Evolutionary conservation across 2,888 invertebrate species (phyloP), one percentile per base, ranked within the genome.

Genomic region (Spisula solida): DNA sequence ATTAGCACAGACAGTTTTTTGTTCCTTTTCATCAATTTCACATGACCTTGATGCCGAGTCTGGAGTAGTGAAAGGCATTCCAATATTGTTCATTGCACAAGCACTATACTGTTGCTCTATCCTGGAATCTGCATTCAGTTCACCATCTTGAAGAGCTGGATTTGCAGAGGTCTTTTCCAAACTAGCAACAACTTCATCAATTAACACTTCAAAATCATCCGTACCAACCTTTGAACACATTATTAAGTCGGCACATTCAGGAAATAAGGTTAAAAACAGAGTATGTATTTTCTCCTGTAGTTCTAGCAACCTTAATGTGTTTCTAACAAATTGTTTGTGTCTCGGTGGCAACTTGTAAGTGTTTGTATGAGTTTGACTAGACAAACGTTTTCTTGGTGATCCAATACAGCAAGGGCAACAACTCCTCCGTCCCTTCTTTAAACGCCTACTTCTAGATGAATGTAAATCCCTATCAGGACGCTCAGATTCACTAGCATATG

Each of bases 271-370:
- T 25, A 92, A 70, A 66, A 92, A 92, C 48, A 93, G 80, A 25
- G 81, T 75, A 85, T 92, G 92, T 55, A 93, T 84, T 87, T 92
- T 93, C 56, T 91, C 91, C 84, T 92, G 92, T 31, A 93, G 31
- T 31, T 88, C 84, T 16, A 92, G 85, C 6, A 93, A 80, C 34
- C 70, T 82, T 10, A 90, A 41, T n/a, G 90, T 88, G 82, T 85
- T 89, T 55, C 82, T 81, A 31, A 93, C 88, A 85, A 92, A 93
- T 66, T 88, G 89, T 81, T 88, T 88, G 34, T 92, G 88, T 31
- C 88, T 88, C 31, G 85, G 86, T 12, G 92, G 89, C n/a, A 92
- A 70, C 82, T 88, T 91, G 66, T 90, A 91, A n/a, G 55, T 18
- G 18, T 85, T 80, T n/a, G 75, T 82, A 47, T 78, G 75, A 60